Evolutionary conservation across 2,797 vertebrate species (phyloP).

Genomic region (Poeciliopsis infans): DNA sequence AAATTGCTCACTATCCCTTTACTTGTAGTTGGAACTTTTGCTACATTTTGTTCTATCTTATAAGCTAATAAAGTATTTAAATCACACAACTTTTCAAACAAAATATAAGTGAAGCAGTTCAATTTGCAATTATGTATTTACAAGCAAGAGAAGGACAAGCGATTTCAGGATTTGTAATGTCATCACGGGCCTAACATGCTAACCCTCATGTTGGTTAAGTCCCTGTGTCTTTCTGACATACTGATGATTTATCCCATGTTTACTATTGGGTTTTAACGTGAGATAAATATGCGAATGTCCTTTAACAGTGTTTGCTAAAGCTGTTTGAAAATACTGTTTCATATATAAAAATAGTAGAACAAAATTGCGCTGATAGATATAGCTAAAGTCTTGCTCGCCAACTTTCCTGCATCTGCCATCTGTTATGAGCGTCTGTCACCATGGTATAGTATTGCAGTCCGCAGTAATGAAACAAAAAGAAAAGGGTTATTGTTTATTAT

Average conservation of each 20-base stretch:
- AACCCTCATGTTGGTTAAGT: neutral
- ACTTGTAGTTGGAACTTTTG: neutral
- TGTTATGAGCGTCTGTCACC: slow-evolving; percentile 7
- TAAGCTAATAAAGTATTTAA: neutral
- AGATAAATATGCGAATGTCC: neutral
- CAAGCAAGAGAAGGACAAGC: neutral
- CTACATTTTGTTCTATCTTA: neutral
- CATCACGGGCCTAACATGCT: neutral
- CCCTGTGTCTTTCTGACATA: neutral
- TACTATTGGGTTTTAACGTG: neutral
- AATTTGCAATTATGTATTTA: neutral
- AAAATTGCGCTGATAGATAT: neutral
- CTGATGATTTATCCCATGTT: neutral
- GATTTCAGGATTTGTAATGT: neutral
- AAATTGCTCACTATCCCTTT: neutral
- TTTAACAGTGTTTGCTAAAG: neutral
- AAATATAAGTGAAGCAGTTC: neutral
- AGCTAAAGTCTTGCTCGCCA: slow-evolving; percentile 4
- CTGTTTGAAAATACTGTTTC: neutral
- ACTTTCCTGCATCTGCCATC: neutral
- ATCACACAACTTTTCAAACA: neutral
- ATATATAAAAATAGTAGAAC: slow-evolving; percentile 15
- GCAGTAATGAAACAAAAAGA: slow-evolving; percentile 1
- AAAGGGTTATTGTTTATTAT: neutral
- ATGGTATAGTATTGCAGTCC: slow-evolving; percentile 16